Conservation (phyloP, 2,888 invertebrate species). For the Tetragnatha montana region DNA sequence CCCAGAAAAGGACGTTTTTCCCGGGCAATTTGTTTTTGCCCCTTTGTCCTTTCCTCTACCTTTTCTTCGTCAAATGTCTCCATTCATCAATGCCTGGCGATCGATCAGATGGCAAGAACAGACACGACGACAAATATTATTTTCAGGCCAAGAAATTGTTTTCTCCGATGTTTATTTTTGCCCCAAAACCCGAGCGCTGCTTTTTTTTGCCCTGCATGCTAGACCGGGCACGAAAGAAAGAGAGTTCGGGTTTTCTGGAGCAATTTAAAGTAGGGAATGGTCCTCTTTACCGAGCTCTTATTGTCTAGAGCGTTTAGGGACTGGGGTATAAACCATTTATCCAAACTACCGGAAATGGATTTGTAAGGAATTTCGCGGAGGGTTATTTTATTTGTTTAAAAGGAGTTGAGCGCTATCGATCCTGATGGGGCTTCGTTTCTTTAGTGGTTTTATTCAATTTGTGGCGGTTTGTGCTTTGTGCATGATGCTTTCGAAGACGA, state of each 20-base stretch:
- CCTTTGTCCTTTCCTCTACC: constrained; percentile 59
- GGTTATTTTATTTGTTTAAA: neutral
- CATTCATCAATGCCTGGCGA: constrained; percentile 66
- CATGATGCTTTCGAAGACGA: too few species aligned
- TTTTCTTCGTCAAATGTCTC: constrained; percentile 70
- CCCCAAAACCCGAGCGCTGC: constrained; percentile 20
- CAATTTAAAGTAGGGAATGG: neutral
- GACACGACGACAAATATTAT: constrained; percentile 63
- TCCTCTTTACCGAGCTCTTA: neutral
- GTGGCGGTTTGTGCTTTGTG: neutral
- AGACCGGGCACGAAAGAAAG: constrained; percentile 20
- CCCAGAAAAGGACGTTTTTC: constrained; percentile 56
- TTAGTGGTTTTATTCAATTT: neutral
- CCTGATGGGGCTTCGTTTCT: neutral
- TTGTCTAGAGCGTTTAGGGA: neutral
- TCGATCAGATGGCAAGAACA: constrained; percentile 66
- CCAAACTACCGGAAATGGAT: constrained; percentile 1
- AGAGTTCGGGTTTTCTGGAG: neutral
- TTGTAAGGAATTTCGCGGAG: neutral
- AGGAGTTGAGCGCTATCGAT: neutral
- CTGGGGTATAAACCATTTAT: constrained; percentile 24
- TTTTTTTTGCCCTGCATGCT: neutral
- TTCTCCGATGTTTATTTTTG: constrained; percentile 44
- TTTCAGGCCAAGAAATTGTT: constrained; percentile 59
- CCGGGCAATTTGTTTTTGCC: constrained; percentile 68